Conservation (phyloP, 2,797 vertebrate genomes). For the Otus scops region DNA sequence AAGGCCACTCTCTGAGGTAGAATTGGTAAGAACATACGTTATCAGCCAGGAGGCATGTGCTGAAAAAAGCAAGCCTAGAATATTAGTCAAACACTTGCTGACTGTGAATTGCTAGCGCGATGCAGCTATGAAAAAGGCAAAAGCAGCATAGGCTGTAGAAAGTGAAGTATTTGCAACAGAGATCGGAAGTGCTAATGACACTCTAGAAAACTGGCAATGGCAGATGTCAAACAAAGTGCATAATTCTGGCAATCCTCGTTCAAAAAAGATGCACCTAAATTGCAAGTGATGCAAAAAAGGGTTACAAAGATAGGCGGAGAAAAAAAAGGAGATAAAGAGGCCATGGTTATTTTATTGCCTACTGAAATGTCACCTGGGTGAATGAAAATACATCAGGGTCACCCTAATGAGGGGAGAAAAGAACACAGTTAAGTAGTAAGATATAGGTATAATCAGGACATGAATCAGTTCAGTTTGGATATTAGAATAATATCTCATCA, state of each 20-base stretch:
- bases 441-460: neutral
- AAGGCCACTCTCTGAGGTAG: neutral
- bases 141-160: neutral
- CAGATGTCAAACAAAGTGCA: neutral
- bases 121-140: neutral
- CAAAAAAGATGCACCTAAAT: neutral
- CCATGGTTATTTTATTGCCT: neutral
- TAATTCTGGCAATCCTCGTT: neutral
- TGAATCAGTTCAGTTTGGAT: neutral
- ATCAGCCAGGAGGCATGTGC: neutral
- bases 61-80: neutral
- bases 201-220: neutral
- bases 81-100: neutral
- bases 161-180: neutral
- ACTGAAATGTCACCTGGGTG: neutral
- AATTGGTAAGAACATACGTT: rapidly evolving
- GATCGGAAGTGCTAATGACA: neutral
- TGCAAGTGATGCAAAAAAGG: neutral
- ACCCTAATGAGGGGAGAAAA: neutral
- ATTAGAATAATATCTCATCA: neutral
- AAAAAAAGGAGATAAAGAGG: neutral
- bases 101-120: neutral
- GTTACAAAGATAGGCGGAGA: neutral
- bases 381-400: neutral
- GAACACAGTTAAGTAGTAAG: neutral